Conservation (phyloP, 2,113 vertebrate species). For the pig (Sus scrofa) region DNA sequence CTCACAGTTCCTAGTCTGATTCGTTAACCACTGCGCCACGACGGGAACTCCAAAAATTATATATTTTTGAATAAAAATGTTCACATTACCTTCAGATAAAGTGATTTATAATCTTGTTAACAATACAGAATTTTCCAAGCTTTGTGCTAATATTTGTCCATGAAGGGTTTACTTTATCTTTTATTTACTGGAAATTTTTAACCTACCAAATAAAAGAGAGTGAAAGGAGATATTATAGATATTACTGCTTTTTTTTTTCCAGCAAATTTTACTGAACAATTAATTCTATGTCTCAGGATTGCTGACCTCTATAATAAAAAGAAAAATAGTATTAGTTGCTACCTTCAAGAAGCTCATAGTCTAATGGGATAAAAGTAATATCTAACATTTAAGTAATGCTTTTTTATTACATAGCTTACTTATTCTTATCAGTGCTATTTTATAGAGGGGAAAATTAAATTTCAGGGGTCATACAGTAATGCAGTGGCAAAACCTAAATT, state of each 20-base stretch:
- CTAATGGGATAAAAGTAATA: not conserved
- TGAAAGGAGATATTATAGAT: not conserved
- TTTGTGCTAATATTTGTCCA: not conserved
- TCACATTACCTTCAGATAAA: not conserved
- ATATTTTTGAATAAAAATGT: slow-evolving; percentile 28
- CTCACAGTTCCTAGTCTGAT: too few relatives aligned
- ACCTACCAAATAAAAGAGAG: not conserved
- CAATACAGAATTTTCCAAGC: not conserved
- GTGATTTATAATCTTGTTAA: slow-evolving; percentile 35
- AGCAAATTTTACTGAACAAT: not conserved
- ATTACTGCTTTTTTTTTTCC: not conserved
- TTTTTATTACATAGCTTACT: not conserved
- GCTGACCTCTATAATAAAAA: not conserved
- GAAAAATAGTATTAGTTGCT: not conserved
- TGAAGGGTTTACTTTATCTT: not conserved
- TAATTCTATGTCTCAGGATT: not conserved
- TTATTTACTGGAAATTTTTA: not conserved
- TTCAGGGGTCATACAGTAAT: not conserved
- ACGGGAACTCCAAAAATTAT: too few relatives aligned
- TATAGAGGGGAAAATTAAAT: not conserved
- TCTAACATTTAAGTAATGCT: not conserved
- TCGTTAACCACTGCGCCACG: too few relatives aligned
- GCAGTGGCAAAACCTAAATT: not conserved
- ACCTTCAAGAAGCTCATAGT: not conserved
- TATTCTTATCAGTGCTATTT: not conserved